Conservation (phyloP, 2,113 vertebrate species). For the western clawed frog (Xenopus tropicalis) region DNA sequence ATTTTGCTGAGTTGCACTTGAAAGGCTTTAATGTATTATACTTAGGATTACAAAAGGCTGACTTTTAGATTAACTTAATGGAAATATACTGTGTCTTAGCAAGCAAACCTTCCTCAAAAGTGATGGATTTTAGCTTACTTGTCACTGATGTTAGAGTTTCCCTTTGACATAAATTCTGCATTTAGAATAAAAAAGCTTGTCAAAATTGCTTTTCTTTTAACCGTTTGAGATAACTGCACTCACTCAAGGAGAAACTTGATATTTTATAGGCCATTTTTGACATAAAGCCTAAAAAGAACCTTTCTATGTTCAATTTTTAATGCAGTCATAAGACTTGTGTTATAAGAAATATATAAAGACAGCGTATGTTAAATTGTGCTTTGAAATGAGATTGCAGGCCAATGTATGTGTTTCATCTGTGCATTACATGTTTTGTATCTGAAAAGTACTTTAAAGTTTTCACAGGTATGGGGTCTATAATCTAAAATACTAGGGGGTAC, state of each 20-base stretch:
- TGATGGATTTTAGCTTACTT: slow-evolving; percentile 39
- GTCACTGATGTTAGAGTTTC: slow-evolving; percentile 41
- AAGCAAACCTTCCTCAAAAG: slow-evolving; percentile 40
- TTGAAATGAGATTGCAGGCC: too few relatives aligned
- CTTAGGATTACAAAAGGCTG: slow-evolving; percentile 45
- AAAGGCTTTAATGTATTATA: slow-evolving; percentile 46
- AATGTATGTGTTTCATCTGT: too few relatives aligned
- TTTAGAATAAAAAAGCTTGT: slow-evolving; percentile 35
- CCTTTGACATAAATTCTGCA: slow-evolving; percentile 40
- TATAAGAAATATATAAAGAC: too few relatives aligned
- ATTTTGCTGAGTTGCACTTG: slow-evolving; percentile 45
- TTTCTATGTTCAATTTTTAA: too few relatives aligned
- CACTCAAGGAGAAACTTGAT: slow-evolving; percentile 12
- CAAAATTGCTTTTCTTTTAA: slow-evolving; percentile 35
- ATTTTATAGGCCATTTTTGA: neutral
- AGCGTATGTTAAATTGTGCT: too few relatives aligned
- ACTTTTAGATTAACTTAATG: slow-evolving; percentile 46
- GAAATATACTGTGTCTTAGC: slow-evolving; percentile 41
- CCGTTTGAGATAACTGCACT: slow-evolving; percentile 18
- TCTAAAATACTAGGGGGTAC: too few relatives aligned
- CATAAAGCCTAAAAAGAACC: neutral
- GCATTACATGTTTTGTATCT: too few relatives aligned
- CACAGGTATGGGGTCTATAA: too few relatives aligned
- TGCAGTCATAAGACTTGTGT: too few relatives aligned
- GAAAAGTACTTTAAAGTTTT: too few relatives aligned